These are phyloP conservation scores for Neria commutata DNA, from an alignment of 2,888 invertebrate species.

Conservation along the genomic window DNA sequence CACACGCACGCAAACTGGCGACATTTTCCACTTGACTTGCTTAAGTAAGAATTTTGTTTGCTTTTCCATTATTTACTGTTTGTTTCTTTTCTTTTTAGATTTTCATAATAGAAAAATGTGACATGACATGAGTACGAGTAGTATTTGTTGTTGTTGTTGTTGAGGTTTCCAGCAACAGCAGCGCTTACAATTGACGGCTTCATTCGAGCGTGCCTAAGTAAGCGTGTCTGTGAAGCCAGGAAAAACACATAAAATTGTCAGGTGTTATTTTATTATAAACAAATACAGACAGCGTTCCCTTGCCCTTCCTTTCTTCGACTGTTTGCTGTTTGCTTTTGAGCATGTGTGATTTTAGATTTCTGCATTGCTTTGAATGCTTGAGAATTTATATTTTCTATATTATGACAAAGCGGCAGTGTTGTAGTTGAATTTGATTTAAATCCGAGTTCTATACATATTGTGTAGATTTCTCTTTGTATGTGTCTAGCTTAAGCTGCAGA, in stretches of 20 bases:
- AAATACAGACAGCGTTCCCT: neutral
- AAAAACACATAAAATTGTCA: neutral
- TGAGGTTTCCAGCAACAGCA: conserved; percentile 12
- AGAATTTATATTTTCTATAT: too few relatives aligned
- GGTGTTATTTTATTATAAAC: neutral
- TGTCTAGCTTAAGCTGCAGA: too few relatives aligned
- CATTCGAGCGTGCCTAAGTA: conserved; percentile 15
- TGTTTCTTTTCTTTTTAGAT: neutral
- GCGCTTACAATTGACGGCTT: conserved; percentile 11
- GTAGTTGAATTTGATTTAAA: too few relatives aligned
- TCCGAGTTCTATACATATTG: too few relatives aligned
- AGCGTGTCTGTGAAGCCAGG: too few relatives aligned
- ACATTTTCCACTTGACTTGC: conserved; percentile 49
- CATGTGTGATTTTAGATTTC: neutral
- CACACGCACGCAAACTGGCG: conserved; percentile 22
- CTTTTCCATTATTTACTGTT: neutral
- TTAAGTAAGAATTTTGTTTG: conserved; percentile 1
- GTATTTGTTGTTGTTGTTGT: conserved; percentile 3
- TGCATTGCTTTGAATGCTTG: neutral
- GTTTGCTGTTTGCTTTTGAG: neutral
- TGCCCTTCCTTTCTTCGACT: neutral
- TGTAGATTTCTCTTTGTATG: too few relatives aligned
- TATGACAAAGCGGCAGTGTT: too few relatives aligned
- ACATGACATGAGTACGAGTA: conserved; percentile 13
- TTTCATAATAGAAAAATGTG: conserved; percentile 6